Percentiles rank a stretch among this genome's conserved stretches.
These are phyloP conservation scores for Lottia gigantea DNA, from an alignment of 2,888 invertebrate species.

Conservation along the genomic window DNA sequence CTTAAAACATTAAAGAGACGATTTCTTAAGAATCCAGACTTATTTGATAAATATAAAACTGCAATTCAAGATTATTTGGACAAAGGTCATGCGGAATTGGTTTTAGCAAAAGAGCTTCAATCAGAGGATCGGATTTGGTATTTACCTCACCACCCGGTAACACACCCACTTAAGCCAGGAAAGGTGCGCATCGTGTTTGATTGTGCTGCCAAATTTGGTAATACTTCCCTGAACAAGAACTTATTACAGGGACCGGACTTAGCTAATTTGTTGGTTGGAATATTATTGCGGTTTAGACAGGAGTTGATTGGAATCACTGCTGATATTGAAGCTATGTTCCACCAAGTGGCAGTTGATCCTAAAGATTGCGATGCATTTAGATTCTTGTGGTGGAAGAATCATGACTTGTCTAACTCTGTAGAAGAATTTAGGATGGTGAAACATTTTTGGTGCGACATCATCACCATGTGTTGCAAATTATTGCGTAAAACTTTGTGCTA, in stretches of 20 bases:
- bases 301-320: slow-evolving; percentile 29
- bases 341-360: slow-evolving; percentile 26
- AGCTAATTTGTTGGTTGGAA: slow-evolving; percentile 33
- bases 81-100: slow-evolving; percentile 13
- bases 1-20: background rate
- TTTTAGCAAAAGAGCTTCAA: background rate
- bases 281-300: slow-evolving; percentile 34
- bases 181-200: slow-evolving; percentile 17
- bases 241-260: slow-evolving; percentile 36
- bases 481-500: slow-evolving; percentile 9
- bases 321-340: slow-evolving; percentile 35
- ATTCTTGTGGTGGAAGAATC: slow-evolving; percentile 17
- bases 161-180: slow-evolving; percentile 24
- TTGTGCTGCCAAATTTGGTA: slow-evolving; percentile 15
- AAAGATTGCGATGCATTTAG: slow-evolving; percentile 27
- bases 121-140: background rate
- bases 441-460: slow-evolving; percentile 32
- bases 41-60: slow-evolving; percentile 15
- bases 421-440: slow-evolving; percentile 19
- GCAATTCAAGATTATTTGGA: slow-evolving; percentile 14
- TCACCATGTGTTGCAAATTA: slow-evolving; percentile 30
- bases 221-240: slow-evolving; percentile 24
- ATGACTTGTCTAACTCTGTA: slow-evolving; percentile 11
- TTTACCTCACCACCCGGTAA: slow-evolving; percentile 18
- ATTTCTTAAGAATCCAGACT: background rate